phyloP scores from a whole-genome alignment of 2,888 invertebrate genomes.

The Microplitis deprimator region DNA sequence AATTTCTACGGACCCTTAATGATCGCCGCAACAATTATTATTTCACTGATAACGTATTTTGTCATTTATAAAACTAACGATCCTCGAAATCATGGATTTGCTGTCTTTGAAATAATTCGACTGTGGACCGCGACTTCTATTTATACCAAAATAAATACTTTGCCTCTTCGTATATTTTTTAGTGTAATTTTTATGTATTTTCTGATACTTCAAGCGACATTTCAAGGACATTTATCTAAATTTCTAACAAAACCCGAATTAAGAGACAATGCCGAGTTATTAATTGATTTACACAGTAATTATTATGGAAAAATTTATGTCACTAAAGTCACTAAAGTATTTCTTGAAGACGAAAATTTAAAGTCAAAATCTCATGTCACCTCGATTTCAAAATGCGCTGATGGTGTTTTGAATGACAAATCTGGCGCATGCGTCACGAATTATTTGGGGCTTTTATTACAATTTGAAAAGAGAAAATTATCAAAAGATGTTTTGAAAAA shows the following conservation, averaged over 20 bases:
- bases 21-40: not conserved
- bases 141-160: not conserved
- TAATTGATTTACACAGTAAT: not conserved
- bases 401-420: not conserved
- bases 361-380: not conserved
- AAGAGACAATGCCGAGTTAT: not conserved
- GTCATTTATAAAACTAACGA: not conserved
- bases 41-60: conserved; percentile 2
- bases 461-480: not conserved
- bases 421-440: not conserved
- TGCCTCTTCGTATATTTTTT: conserved; percentile 1
- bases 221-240: not conserved
- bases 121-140: not conserved
- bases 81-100: not conserved
- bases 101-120: conserved; percentile 9
- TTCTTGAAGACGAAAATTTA: not conserved
- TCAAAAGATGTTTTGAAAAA: not conserved
- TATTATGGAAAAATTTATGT: not conserved
- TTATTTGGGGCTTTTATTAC: not conserved
- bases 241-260: conserved; percentile 19
- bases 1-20: conserved; percentile 14
- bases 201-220: conserved; percentile 16
- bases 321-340: not conserved
- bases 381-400: not conserved
- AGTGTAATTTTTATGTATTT: conserved; percentile 22